Base-by-base conservation (phyloP, 2,888 invertebrate species). In the Dexiosoma caninum region DNA sequence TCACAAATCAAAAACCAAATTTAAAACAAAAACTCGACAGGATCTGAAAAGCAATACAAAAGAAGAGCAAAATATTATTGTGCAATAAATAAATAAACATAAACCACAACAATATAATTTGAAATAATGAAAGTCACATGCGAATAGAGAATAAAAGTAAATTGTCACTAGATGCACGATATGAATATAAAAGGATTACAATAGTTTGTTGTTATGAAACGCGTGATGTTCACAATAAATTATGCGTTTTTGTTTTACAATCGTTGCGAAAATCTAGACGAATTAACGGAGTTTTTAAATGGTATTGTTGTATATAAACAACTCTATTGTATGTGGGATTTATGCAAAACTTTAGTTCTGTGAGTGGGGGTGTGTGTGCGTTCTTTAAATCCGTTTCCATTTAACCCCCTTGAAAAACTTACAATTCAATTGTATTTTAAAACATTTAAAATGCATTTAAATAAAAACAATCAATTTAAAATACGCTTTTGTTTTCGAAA, bases 161-260 rank as follows among this genome's bases (percentile, higher is more conserved):
- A n/a, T 7, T 57, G 32, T n/a, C 10, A 19, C 7, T 27, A 59
- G 16, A 49, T 66, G 23, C 21, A 23, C 35, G 60, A 66, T 62
- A 53, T 40, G 14, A 21, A 23, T 23, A 16, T 16, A 30, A 70
- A 76, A 62, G 80, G 76, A 71, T 81, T 72, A 81, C 80, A 72
- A 67, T 12, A 62, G 42, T 72, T 80, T 66, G 75, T 53, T 80
- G 71, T 80, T 76, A 76, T 16, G 62, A 57, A 76, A 62, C 60
- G 76, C 71, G 71, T 72, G 76, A 62, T 76, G 62, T 72, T 53
- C 49, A 53, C 59, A 42, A 60, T 64, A 64, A 37, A 62, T 62
- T 69, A 60, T 60, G 12, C 30, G 27, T 74, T 46, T 14, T 57
- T 21, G n/a, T 59, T 60, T 75, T 19, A 44, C 40, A 76, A 76